Conservation (phyloP, 2,797 vertebrate genomes). For the Paguma larvata region DNA sequence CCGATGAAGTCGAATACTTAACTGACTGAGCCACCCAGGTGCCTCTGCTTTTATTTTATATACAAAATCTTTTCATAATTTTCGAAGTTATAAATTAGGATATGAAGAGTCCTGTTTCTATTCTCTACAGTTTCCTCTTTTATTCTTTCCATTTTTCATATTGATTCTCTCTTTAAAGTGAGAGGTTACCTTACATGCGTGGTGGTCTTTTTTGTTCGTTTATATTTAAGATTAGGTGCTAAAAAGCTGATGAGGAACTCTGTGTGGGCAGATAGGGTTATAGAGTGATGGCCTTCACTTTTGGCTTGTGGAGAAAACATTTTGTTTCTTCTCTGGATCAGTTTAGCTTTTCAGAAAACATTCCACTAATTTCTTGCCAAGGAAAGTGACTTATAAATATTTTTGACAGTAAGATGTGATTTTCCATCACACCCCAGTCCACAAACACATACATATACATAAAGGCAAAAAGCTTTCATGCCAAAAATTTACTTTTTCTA, state of each 20-base stretch:
- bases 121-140: neutral
- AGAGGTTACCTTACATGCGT: neutral
- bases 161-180: slow-evolving; percentile 29
- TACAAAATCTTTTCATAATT: neutral
- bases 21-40: no score
- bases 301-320: neutral
- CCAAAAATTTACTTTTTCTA: slow-evolving; percentile 34
- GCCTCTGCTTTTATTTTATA: neutral
- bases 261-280: neutral
- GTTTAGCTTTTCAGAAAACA: slow-evolving; percentile 14
- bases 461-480: neutral
- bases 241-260: neutral
- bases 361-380: neutral
- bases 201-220: neutral
- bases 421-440: neutral
- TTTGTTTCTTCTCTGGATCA: slow-evolving; percentile 1
- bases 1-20: no score
- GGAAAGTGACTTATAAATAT: neutral
- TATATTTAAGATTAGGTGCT: neutral
- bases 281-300: neutral
- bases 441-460: neutral
- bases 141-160: neutral
- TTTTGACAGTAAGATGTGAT: slow-evolving; percentile 46
- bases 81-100: neutral
- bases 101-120: neutral